phyloP scores from a whole-genome alignment of 2,797 vertebrate species.

The Petrocephalus sullivani region DNA sequence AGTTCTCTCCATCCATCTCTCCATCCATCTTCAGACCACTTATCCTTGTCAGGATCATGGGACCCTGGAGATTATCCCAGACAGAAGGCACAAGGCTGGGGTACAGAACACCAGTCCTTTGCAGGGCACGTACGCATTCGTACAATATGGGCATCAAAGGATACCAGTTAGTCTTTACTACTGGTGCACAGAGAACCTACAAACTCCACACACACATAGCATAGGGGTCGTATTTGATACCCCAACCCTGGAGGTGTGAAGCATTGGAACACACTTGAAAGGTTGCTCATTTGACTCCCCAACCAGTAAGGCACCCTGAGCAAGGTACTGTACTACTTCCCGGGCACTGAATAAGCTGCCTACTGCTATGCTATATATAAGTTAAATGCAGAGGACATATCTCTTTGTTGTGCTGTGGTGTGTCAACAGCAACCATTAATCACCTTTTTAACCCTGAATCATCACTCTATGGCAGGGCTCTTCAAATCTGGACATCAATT shows the following conservation, averaged over 20 bases:
- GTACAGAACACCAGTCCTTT: not conserved
- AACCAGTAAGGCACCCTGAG: no score
- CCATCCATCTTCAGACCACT: not conserved
- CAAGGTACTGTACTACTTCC: no score
- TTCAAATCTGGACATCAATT: no score
- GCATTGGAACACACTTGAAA: no score
- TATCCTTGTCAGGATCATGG: not conserved
- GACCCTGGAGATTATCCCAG: not conserved
- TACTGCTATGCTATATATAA: no score
- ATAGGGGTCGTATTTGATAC: not conserved
- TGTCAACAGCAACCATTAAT: not conserved
- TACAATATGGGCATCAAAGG: not conserved
- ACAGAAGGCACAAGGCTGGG: not conserved
- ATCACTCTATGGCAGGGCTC: not conserved
- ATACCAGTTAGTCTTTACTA: not conserved
- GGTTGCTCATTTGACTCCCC: no score
- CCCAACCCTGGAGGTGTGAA: not conserved
- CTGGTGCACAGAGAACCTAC: not conserved
- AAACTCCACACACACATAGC: not conserved
- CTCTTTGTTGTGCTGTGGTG: no score
- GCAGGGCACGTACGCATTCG: not conserved
- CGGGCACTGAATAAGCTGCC: no score
- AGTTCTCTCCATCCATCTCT: not conserved
- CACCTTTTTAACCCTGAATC: not conserved
- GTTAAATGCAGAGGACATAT: no score